Base-by-base conservation (phyloP, 1,140 invertebrate genomes). In the Potamilus streckersoni region DNA sequence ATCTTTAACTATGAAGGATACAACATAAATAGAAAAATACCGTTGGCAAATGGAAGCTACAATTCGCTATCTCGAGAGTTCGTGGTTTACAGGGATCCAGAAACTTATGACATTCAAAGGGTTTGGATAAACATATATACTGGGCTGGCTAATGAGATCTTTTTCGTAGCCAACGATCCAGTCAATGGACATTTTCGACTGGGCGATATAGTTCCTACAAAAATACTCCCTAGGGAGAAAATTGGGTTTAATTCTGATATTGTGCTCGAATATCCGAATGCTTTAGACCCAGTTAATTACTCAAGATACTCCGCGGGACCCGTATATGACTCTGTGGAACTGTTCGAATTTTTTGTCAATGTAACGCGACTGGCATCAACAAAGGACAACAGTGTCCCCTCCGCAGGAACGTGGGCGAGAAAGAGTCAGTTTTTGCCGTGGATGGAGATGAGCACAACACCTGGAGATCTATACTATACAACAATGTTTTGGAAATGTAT, bases 1-100 rank as follows among this genome's bases (percentile, higher is more conserved):
- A 31, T 82, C 61, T 82, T 82, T 55, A 74, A 74, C 55, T 82
- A 72, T 62, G 78, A 82, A 76, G 79, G 81, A 2, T 81, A 72
- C 64, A 83, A 81, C 49, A 78, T 83, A 15, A 73, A 74, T 19
- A 55, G 69, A 38, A 79, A 81, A 49, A 38, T 75, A 49, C 56
- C 55, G 12, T 59, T 73, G 55, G n/a, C 27, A 49, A 61, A 79
- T 27, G 81, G 79, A 14, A 73, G 59, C 66, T 83, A 73, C 67
- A 14, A 78, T 17, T 78, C 81, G 6, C 62, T 83, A 20, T 81
- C 81, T 1, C 38, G 74, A 16, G 79, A 83, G 57, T 80, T 83
- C 59, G 27, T 78, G 14, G 79, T 83, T 12, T 83, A 83, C 64
- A 58, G 81, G 27, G 65, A 83, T n/a, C 62, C 73, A 17, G 49